A percentile compares a stretch with the other conserved stretches of the same genome.
Conservation (phyloP, 1,140 invertebrate species). For the Meloidogyne hapla region DNA sequence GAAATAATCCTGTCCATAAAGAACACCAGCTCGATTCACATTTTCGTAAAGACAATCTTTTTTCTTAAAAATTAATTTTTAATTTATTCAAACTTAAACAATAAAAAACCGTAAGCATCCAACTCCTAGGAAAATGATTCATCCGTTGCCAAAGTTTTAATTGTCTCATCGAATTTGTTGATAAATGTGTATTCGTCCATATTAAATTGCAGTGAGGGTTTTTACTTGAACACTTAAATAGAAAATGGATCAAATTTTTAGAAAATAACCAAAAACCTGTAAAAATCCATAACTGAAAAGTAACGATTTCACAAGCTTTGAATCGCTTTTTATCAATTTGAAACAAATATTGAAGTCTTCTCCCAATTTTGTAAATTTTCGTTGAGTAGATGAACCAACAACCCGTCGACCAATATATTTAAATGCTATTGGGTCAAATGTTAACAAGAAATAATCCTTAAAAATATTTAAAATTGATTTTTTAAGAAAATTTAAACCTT, state of each 20-base stretch:
- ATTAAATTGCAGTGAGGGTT: slow-evolving; percentile 49
- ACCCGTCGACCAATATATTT: slow-evolving; percentile 9
- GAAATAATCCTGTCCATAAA: slow-evolving; percentile 41
- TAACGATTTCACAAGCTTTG: slow-evolving; percentile 43
- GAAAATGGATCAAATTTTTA: neutral
- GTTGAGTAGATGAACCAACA: neutral
- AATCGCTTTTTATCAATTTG: slow-evolving; percentile 51
- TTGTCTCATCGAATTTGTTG: slow-evolving; percentile 28
- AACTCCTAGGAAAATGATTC: slow-evolving; percentile 49
- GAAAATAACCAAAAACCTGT: slow-evolving; percentile 28
- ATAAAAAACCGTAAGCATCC: slow-evolving; percentile 29
- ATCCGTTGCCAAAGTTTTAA: slow-evolving; percentile 47
- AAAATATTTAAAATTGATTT: neutral
- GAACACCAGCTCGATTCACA: slow-evolving; percentile 35
- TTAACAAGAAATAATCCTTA: neutral
- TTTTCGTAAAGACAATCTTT: slow-evolving; percentile 47
- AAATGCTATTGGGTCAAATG: slow-evolving; percentile 17
- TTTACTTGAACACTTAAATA: slow-evolving; percentile 46
- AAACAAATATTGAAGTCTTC: slow-evolving; percentile 48
- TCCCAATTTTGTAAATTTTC: slow-evolving; percentile 39
- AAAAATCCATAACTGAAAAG: slow-evolving; percentile 53
- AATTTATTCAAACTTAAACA: neutral
- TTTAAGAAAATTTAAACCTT: neutral
- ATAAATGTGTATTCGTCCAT: slow-evolving; percentile 50
- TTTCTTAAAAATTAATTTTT: slow-evolving; percentile 35